Base-by-base conservation (phyloP, 2,797 vertebrate species). In the Pantherophis vulpinus region DNA sequence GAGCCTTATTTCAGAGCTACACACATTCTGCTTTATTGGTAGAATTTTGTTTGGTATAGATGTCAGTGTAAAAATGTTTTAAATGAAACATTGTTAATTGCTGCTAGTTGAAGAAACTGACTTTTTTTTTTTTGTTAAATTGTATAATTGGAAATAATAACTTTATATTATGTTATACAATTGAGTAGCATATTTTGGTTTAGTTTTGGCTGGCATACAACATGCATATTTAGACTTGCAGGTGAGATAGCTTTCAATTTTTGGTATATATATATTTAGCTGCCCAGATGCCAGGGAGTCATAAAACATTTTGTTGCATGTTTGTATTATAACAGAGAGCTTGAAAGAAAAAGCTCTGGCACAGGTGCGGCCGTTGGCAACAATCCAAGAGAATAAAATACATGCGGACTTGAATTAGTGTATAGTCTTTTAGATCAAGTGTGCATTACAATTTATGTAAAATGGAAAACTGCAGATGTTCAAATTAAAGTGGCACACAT, bases 11-110 rank as follows among this genome's bases (percentile, higher is more conserved):
- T 61, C 60, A 61, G 25, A 61, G 60, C 60, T 61, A 61, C 25
- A 61, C 8, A 60, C 9, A 29, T 61, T 11, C 60, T 89, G 83
- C 92, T 12, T 94, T 83, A 87, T 93, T 94, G 83, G 32, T 90
- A 88, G 92, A 93, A 2, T 56, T 70, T 42, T 91, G 58, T 92
- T 94, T 93, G 20, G 87, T 55, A 60, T 12, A 92, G 2, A 18
- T 59, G 32, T 7, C 87, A 93, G 92, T 61, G 14, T 37, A 86
- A 0, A 0, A 5, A 0, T 0, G 2, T 0, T 74, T 61, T 54
- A 0, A 60, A 91, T 88, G 10, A 87, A 92, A 90, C 86, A 83
- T 25, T 92, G 18, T 20, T 90, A 91, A 25, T 3, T 59, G n/a
- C 0, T 74, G 32, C 10, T 3, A 86, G 83, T 18, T 87, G 90